Evolutionary conservation across 1,140 invertebrate genomes (phyloP).

Genomic region (Penaeus indicus): DNA sequence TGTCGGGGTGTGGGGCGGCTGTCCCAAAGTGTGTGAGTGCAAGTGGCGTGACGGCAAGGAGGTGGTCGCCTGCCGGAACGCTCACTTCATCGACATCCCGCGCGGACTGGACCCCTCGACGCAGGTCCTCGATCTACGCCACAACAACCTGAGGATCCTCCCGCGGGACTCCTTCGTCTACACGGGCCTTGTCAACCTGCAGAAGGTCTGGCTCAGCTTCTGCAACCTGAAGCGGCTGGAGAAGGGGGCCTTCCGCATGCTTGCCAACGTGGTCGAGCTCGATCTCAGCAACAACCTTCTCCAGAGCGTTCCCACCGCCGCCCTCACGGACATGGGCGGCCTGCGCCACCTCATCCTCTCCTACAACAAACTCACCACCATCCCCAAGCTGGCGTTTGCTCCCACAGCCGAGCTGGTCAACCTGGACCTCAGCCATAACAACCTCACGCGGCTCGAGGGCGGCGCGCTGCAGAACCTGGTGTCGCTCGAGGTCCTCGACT

Average conservation of each 20-base stretch:
- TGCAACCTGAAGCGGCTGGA: constrained; percentile 84
- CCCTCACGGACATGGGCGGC: constrained; percentile 79
- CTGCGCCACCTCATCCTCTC: constrained; percentile 80
- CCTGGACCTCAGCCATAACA: constrained; percentile 81
- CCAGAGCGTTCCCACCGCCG: constrained; percentile 78
- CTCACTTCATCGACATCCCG: constrained; percentile 70
- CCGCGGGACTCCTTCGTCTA: constrained; percentile 83
- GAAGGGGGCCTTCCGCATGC: constrained; percentile 81
- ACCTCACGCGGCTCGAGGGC: constrained; percentile 77
- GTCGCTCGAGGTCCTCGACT: constrained; percentile 80
- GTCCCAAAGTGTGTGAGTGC: constrained; percentile 86
- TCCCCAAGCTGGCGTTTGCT: constrained; percentile 79
- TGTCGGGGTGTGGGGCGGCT: constrained; percentile 69
- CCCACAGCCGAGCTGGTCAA: constrained; percentile 79
- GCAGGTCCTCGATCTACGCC: constrained; percentile 88
- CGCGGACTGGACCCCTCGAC: constrained; percentile 56
- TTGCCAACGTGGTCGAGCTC: constrained; percentile 87
- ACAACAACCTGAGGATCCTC: constrained; percentile 86
- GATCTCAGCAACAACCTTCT: constrained; percentile 82
- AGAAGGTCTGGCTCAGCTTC: constrained; percentile 84
- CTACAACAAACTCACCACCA: constrained; percentile 80
- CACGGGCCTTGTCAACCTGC: constrained; percentile 85
- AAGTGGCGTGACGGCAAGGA: constrained; percentile 94
- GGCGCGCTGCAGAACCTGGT: constrained; percentile 81
- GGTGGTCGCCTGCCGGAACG: constrained; percentile 86